phyloP scores from a whole-genome alignment of 2,888 invertebrate species.

The Drosophila meridiana region DNA sequence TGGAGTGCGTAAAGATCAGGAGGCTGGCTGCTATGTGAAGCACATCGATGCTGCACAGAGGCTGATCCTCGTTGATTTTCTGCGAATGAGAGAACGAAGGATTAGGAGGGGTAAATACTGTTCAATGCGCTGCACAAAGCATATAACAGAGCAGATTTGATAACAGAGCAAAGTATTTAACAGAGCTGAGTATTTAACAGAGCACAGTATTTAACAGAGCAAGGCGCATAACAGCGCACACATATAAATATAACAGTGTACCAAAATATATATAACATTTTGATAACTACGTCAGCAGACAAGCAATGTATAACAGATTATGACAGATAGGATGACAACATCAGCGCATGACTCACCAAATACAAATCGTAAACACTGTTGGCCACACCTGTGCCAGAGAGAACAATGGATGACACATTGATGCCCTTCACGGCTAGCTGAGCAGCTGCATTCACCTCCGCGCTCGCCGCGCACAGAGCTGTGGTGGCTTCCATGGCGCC shows the following conservation, averaged over 20 bases:
- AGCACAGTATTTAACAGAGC: not conserved
- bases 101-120: not conserved
- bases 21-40: constrained; percentile 76
- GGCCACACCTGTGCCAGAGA: constrained; percentile 76
- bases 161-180: not conserved
- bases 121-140: not conserved
- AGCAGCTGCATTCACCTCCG: constrained; percentile 61
- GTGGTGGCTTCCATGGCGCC: constrained; percentile 72
- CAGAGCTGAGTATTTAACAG: not conserved
- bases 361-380: constrained; percentile 75
- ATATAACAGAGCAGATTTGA: too few species aligned
- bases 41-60: constrained; percentile 63
- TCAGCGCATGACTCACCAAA: constrained; percentile 37
- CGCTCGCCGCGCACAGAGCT: constrained; percentile 45
- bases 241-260: not conserved
- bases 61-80: constrained; percentile 74
- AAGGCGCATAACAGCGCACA: too few species aligned
- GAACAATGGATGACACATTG: constrained; percentile 74
- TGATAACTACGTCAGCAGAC: not conserved
- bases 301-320: not conserved
- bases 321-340: not conserved
- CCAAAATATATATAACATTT: not conserved
- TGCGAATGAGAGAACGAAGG: constrained; percentile 2
- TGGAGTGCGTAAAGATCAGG: constrained; percentile 79
- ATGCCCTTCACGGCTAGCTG: constrained; percentile 74